phyloP scores from a whole-genome alignment of 2,888 invertebrate species.

The Acronicta alni region DNA sequence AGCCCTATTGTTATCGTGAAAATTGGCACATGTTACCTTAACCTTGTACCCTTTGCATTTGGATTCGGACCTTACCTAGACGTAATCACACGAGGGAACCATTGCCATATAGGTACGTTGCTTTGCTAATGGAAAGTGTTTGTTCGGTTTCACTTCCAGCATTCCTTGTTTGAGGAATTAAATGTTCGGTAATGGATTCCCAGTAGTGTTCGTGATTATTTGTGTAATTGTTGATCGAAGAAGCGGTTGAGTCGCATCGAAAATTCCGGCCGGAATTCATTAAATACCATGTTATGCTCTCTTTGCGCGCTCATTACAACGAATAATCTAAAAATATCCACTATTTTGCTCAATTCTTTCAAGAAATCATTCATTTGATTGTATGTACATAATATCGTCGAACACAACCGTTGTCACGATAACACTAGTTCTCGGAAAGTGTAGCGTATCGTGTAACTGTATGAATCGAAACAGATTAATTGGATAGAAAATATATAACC shows the following conservation, averaged over 20 bases:
- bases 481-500: conserved; percentile 61
- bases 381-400: conserved; percentile 19
- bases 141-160: conserved; percentile 27
- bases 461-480: conserved; percentile 53
- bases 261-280: conserved; percentile 15
- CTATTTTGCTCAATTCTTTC: conserved; percentile 7
- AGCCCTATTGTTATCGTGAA: conserved; percentile 51
- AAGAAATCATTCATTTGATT: conserved; percentile 7
- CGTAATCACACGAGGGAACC: conserved; percentile 34
- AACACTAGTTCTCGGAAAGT: conserved; percentile 39
- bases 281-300: conserved; percentile 28
- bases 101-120: neutral
- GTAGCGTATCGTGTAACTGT: conserved; percentile 42
- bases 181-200: conserved; percentile 32
- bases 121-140: conserved; percentile 30
- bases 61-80: conserved; percentile 51
- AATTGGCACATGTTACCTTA: conserved; percentile 55
- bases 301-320: conserved; percentile 10
- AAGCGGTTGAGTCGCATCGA: conserved; percentile 1
- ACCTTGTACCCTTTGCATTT: conserved; percentile 55
- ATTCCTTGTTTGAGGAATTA: conserved; percentile 34
- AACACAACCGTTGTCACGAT: conserved; percentile 18
- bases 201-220: conserved; percentile 35
- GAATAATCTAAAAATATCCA: neutral
- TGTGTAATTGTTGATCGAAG: conserved; percentile 26